phyloP scores from a whole-genome alignment of 2,888 invertebrate genomes.

The Brenthis hecate region DNA sequence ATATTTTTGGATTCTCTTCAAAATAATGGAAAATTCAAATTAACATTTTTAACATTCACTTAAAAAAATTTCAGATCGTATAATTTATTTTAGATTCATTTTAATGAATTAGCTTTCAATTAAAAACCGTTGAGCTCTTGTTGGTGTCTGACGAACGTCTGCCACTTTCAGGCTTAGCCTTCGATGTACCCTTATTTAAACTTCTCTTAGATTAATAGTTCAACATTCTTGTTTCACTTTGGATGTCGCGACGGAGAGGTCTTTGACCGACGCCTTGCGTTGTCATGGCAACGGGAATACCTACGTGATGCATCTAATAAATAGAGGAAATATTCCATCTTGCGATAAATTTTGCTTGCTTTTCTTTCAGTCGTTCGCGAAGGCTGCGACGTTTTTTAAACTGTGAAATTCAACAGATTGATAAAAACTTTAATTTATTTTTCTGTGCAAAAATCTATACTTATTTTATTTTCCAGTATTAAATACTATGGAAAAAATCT shows the following conservation, averaged over 20 bases:
- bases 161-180: slow-evolving; percentile 45
- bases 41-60: too few relatives aligned
- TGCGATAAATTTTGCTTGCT: neutral
- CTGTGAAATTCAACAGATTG: too few relatives aligned
- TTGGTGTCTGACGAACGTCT: slow-evolving; percentile 22
- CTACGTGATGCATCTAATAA: slow-evolving; percentile 49
- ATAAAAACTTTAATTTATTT: too few relatives aligned
- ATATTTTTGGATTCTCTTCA: too few relatives aligned
- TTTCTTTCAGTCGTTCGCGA: neutral
- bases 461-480: too few relatives aligned
- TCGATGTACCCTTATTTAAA: slow-evolving; percentile 56
- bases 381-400: too few relatives aligned
- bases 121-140: neutral
- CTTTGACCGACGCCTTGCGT: slow-evolving; percentile 74
- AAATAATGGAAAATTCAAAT: too few relatives aligned
- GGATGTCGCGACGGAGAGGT: slow-evolving; percentile 71
- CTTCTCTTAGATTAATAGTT: slow-evolving; percentile 63
- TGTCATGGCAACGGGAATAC: slow-evolving; percentile 66
- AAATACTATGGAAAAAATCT: too few relatives aligned
- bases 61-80: neutral
- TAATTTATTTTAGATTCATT: neutral
- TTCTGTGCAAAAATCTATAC: too few relatives aligned
- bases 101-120: neutral
- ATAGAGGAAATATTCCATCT: slow-evolving; percentile 22
- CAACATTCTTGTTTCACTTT: slow-evolving; percentile 68